phyloP scores from a whole-genome alignment of 2,888 invertebrate species.

The Falcaria lacertinaria region DNA sequence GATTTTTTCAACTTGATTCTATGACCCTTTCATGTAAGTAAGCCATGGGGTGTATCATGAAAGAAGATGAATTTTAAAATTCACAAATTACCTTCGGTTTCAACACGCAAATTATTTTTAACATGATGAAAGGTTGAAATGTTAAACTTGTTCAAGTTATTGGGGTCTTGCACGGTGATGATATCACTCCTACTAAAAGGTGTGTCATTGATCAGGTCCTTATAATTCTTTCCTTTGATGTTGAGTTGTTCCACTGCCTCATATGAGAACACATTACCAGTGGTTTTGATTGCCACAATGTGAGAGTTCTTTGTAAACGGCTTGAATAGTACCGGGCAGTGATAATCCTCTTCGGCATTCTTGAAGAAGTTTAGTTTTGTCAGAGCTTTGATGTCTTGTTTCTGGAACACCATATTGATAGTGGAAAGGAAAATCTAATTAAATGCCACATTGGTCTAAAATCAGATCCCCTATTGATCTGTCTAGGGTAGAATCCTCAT shows the following conservation, averaged over 20 bases:
- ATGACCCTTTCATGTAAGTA: too few relatives aligned
- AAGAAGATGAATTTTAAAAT: too few relatives aligned
- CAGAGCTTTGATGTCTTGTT: slow-evolving; percentile 89
- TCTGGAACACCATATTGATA: too few relatives aligned
- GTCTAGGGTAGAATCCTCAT: too few relatives aligned
- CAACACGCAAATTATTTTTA: slow-evolving; percentile 92
- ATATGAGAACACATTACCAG: slow-evolving; percentile 97
- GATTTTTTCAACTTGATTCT: too few relatives aligned
- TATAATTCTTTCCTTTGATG: slow-evolving; percentile 95
- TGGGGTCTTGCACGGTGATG: slow-evolving; percentile 95
- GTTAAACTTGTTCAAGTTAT: slow-evolving; percentile 94
- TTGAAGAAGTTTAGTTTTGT: slow-evolving; percentile 93
- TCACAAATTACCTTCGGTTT: slow-evolving; percentile 93
- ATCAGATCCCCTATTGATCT: too few relatives aligned
- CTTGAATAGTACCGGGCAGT: slow-evolving; percentile 97
- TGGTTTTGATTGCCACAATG: slow-evolving; percentile 92
- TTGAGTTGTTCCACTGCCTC: slow-evolving; percentile 98
- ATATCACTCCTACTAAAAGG: slow-evolving; percentile 94
- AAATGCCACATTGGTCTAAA: too few relatives aligned
- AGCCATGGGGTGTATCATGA: too few relatives aligned
- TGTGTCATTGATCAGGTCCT: slow-evolving; percentile 94
- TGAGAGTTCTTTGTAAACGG: slow-evolving; percentile 95
- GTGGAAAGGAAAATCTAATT: too few relatives aligned
- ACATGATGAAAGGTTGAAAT: slow-evolving; percentile 96
- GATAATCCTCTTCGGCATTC: slow-evolving; percentile 89